These are phyloP conservation scores for Enteromius viviparus DNA, from an alignment of 2,797 vertebrate genomes.

Conservation along the genomic window DNA sequence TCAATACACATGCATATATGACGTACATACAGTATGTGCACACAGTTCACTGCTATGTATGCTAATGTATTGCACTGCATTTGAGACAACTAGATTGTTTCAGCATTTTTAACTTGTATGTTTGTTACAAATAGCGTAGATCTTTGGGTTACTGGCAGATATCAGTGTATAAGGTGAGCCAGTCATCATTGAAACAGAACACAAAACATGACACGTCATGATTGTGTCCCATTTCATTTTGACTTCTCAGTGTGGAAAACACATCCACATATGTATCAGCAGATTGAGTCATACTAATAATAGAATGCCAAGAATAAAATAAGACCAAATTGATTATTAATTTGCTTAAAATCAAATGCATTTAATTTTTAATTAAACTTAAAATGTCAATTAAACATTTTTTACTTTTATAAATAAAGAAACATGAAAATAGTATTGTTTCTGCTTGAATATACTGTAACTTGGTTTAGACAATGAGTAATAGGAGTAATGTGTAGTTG, in stretches of 20 bases:
- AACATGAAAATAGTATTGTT: background rate
- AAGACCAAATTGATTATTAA: background rate
- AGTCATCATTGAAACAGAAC: background rate
- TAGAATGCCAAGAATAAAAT: background rate
- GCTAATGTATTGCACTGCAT: background rate
- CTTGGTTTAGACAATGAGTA: background rate
- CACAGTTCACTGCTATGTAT: background rate
- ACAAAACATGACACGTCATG: background rate
- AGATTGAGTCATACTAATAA: background rate
- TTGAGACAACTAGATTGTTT: background rate
- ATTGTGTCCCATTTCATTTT: background rate
- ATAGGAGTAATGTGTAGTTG: background rate
- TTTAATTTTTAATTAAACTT: too few relatives aligned
- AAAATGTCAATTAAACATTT: background rate
- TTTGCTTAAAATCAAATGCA: background rate
- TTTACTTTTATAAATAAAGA: background rate
- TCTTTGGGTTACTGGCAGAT: background rate
- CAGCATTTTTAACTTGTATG: background rate
- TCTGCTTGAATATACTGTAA: background rate
- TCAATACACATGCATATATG: slow-evolving; percentile 29
- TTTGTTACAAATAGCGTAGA: background rate
- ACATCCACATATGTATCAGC: background rate
- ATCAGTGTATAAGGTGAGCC: background rate
- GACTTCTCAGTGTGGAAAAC: background rate
- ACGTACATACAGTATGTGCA: background rate